Evolutionary conservation across 2,888 invertebrate species (phyloP), one percentile per base, ranked within the genome.

Genomic region (Eledone cirrhosa): DNA sequence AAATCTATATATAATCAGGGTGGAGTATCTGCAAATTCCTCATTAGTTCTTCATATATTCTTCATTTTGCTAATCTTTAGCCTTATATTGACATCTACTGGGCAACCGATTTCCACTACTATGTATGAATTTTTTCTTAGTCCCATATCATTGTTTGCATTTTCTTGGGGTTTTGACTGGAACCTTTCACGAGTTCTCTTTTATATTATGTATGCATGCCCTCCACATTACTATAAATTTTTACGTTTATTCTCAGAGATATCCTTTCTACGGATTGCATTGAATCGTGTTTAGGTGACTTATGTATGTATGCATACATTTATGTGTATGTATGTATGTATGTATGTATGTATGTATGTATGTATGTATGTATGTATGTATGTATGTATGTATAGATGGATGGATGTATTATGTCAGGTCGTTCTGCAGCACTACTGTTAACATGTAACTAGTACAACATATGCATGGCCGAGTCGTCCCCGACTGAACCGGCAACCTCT

Each of bases 301-400:
- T 4, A 53, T 63, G 24, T 63, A 63, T 63, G 24, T 63, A 63
- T 63, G 24, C 24, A 63, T 63, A 63, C 24, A 63, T 63, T 24
- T 63, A 63, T 63, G 24, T 63, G n/a, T n/a, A 63, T 63, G 24
- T 63, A 63, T 63, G 24, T 63, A 63, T 63, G 24, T 63, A 63
- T 63, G 24, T 63, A 7, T 63, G 8, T 16, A 63, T 63, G 8
- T 63, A 14, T 63, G 24, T 14, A 63, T 5, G 7, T 8, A 63
- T 63, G 22, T 1, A 63, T 24, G 63, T 0, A 7, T 8, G 22
- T 2, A 19, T 8, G 24, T 63, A 7, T 63, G 24, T 8, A 24
- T 63, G 22, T 8, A 16, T 19, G 24, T 63, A 2, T 24, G 3
- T 63, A n/a, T n/a, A n/a, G n/a, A n/a, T n/a, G n/a, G n/a, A n/a